phyloP scores from a whole-genome alignment of 2,888 invertebrate species.

The Catocala sponsa region DNA sequence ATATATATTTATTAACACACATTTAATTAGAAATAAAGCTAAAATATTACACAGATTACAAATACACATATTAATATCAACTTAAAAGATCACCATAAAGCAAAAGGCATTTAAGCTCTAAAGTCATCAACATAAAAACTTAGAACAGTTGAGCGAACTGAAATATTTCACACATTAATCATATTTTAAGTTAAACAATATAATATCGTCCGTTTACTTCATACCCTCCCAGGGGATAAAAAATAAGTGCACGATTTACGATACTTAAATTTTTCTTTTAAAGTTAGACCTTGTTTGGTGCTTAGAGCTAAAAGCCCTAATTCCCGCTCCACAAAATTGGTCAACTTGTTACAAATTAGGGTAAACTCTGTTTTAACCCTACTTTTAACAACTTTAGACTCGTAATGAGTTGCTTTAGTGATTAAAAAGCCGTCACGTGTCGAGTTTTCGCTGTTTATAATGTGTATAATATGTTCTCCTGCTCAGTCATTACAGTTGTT shows the following conservation, averaged over 20 bases:
- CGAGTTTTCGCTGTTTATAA: too few relatives aligned
- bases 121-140: too few relatives aligned
- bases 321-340: constrained; percentile 17
- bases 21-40: too few relatives aligned
- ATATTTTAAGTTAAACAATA: constrained; percentile 25
- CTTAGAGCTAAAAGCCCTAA: constrained; percentile 25
- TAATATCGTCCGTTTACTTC: constrained; percentile 29
- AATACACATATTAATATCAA: too few relatives aligned
- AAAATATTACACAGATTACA: too few relatives aligned
- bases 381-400: not conserved
- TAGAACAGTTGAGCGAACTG: not conserved
- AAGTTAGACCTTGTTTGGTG: constrained; percentile 13
- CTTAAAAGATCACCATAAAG: too few relatives aligned
- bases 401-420: not conserved
- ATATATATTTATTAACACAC: too few relatives aligned
- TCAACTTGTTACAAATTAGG: not conserved
- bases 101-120: too few relatives aligned
- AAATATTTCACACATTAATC: constrained; percentile 16
- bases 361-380: too few relatives aligned
- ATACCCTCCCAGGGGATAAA: constrained; percentile 12
- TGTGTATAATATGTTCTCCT: too few relatives aligned
- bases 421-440: not conserved
- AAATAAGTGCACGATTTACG: constrained; percentile 26
- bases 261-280: constrained; percentile 20
- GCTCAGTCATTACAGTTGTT: too few relatives aligned